Conservation (phyloP, 2,797 vertebrate genomes). For the Allobates femoralis region DNA sequence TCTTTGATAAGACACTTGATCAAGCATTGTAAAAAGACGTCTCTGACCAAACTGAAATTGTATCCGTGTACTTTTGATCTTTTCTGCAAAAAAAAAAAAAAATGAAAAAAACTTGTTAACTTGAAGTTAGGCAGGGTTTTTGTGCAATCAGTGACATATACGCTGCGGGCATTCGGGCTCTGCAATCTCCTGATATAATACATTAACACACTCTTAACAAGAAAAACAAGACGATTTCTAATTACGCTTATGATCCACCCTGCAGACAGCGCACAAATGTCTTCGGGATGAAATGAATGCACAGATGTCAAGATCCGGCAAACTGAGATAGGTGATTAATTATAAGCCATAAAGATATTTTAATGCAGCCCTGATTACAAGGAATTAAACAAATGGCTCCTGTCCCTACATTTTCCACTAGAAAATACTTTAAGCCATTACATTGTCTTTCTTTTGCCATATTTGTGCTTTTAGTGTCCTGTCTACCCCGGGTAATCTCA, state of each 20-base stretch:
- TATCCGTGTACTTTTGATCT: slow-evolving; percentile 43
- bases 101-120: slow-evolving; percentile 30
- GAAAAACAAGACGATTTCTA: slow-evolving; percentile 51
- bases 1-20: slow-evolving; percentile 11
- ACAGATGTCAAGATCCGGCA: slow-evolving; percentile 43
- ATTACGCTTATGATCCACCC: slow-evolving; percentile 53
- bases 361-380: slow-evolving; percentile 46
- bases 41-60: slow-evolving; percentile 36
- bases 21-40: background rate
- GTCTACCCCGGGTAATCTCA: background rate
- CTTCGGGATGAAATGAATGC: slow-evolving; percentile 33
- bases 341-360: slow-evolving; percentile 51
- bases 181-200: slow-evolving; percentile 53
- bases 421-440: slow-evolving; percentile 36
- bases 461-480: slow-evolving; percentile 31
- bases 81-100: background rate
- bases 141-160: slow-evolving; percentile 48
- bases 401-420: background rate
- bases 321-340: slow-evolving; percentile 51
- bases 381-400: slow-evolving; percentile 32
- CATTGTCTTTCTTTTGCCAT: background rate
- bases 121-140: slow-evolving; percentile 47
- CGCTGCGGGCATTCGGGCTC: slow-evolving; percentile 40
- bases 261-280: slow-evolving; percentile 31
- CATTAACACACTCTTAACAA: slow-evolving; percentile 50